Evolutionary conservation across 1,140 invertebrate genomes (phyloP), one percentile per base, ranked within the genome.

Genomic region (Phortica variegata): DNA sequence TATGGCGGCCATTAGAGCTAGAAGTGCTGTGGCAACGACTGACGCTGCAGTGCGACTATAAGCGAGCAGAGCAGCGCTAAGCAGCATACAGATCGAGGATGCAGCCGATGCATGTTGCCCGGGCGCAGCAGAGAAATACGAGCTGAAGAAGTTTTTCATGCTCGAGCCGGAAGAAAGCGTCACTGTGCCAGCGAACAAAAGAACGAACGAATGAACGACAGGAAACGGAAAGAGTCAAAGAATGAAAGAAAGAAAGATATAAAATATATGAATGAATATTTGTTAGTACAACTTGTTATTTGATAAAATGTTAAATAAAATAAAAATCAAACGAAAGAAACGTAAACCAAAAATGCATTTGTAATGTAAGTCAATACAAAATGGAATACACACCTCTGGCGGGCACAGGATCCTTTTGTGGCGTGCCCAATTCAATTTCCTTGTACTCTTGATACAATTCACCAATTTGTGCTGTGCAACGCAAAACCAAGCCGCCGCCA

Each of bases 391-490:
- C 41, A 82, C 81, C 81, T 77, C 80, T 74, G 62, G 81, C 80
- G 17, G 81, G 81, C 47, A 82, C 65, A 31, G 81, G 81, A 72
- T 82, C 79, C 53, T 77, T 78, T 46, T 78, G 77, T 46, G 76
- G 78, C 48, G 72, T 74, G 19, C 77, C 76, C 49, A 83, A 62
- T 55, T 79, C 76, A 31, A 81, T 68, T 63, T 80, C 79, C 38
- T 79, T 76, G 29, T 79, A 75, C 60, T 81, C 75, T 45, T 78
- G 72, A 69, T 82, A 82, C 20, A 81, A 66, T 33, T 77, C 78
- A 19, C 69, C 72, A 50, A 82, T 76, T 54, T 80, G 66, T 38
- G 81, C 79, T 17, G 79, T 78, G 52, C 81, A 82, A 34, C 77
- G 77, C 46, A 82, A 60, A 9, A 80, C 60, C 43, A 82, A 51